phyloP scores from a whole-genome alignment of 1,140 invertebrate genomes.

The Melitaea cinxia region DNA sequence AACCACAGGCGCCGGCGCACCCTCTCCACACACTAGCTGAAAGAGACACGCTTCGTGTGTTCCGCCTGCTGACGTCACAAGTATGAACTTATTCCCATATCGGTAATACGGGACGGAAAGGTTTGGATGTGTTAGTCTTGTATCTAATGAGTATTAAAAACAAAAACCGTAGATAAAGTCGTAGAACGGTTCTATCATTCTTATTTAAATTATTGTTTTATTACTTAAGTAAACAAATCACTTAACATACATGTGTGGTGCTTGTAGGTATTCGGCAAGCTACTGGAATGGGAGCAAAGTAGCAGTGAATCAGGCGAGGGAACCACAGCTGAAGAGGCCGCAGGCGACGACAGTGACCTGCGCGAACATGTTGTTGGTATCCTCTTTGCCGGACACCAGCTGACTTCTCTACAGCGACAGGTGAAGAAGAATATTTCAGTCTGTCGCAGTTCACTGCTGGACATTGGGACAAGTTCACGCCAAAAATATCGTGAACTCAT shows the following conservation, averaged over 20 bases:
- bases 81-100: constrained; percentile 51
- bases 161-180: no score
- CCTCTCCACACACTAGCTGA: constrained; percentile 95
- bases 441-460: no score
- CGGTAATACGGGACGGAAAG: no score
- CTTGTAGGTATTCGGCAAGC: constrained; percentile 93
- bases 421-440: no score
- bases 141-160: no score
- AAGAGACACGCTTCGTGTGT: constrained; percentile 95
- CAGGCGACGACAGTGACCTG: constrained; percentile 91
- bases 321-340: constrained; percentile 53
- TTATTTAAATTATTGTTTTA: no score
- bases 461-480: no score
- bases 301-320: constrained; percentile 63
- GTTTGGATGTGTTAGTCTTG: no score
- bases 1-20: constrained; percentile 84
- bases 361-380: constrained; percentile 98
- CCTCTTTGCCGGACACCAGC: constrained; percentile 95
- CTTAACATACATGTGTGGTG: background rate
- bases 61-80: constrained; percentile 95
- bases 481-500: no score
- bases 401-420: constrained; percentile 97
- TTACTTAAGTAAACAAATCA: background rate
- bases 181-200: no score
- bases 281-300: constrained; percentile 83